These are phyloP conservation scores for Catocala nupta DNA, from an alignment of 2,888 invertebrate genomes.

Conservation along the genomic window DNA sequence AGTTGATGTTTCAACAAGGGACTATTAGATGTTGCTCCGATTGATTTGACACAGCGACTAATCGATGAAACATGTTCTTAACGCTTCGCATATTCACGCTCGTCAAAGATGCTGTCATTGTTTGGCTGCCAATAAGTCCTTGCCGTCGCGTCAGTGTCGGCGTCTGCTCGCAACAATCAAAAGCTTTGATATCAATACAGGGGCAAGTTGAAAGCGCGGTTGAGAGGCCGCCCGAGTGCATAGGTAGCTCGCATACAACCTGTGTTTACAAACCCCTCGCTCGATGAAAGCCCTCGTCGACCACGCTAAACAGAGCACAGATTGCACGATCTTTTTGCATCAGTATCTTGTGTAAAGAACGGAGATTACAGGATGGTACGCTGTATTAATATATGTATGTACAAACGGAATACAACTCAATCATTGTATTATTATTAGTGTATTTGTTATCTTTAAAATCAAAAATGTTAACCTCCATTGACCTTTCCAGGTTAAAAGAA, in stretches of 20 bases:
- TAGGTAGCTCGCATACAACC: slow-evolving; percentile 22
- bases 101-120: not conserved
- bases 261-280: slow-evolving; percentile 33
- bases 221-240: no score
- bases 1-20: slow-evolving; percentile 1
- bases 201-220: no score
- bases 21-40: slow-evolving; percentile 1
- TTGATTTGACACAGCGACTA: not conserved
- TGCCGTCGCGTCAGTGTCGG: not conserved
- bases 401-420: no score
- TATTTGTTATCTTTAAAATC: no score
- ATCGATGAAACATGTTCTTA: not conserved
- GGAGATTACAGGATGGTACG: no score
- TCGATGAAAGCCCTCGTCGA: slow-evolving; percentile 35
- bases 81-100: not conserved
- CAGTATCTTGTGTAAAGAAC: not conserved
- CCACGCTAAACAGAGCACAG: slow-evolving; percentile 11
- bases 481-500: no score
- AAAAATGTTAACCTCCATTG: no score
- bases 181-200: slow-evolving; percentile 10
- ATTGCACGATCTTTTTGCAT: slow-evolving; percentile 19
- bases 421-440: no score
- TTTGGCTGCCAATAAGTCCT: not conserved
- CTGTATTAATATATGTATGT: no score
- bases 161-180: not conserved